Conservation (phyloP, 2,797 vertebrate genomes). For the Heterohyrax brucei region DNA sequence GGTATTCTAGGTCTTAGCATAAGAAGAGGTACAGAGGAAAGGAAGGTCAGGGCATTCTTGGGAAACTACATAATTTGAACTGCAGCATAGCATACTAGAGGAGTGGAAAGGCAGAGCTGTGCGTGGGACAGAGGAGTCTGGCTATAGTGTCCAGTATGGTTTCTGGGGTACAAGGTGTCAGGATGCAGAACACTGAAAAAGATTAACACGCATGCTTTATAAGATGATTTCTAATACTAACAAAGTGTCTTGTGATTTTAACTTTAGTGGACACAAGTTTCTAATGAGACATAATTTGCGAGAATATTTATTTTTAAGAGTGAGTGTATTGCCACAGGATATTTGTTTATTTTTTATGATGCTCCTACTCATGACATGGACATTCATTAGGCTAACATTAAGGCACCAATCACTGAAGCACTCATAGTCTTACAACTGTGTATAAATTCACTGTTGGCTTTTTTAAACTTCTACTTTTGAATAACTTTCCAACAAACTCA, state of each 20-base stretch:
- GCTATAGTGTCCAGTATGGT: not conserved
- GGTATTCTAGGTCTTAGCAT: not conserved
- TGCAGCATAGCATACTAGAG: not conserved
- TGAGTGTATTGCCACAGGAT: slow-evolving; percentile 66
- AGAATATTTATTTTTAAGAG: slow-evolving; percentile 79
- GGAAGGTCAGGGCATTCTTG: not conserved
- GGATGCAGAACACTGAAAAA: not conserved
- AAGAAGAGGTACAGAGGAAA: not conserved
- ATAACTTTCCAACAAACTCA: slow-evolving; percentile 70
- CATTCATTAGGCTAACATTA: slow-evolving; percentile 50
- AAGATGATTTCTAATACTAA: slow-evolving; percentile 65
- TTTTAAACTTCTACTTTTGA: slow-evolving; percentile 64
- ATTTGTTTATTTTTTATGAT: slow-evolving; percentile 71
- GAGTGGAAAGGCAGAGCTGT: not conserved
- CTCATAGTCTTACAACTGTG: slow-evolving; percentile 43
- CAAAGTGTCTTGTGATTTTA: slow-evolving; percentile 59
- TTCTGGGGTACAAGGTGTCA: not conserved
- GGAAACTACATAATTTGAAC: not conserved
- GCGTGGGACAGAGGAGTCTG: not conserved
- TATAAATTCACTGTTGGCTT: not conserved
- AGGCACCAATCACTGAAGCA: not conserved
- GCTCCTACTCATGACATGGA: not conserved
- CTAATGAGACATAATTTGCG: slow-evolving; percentile 52
- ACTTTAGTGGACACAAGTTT: slow-evolving; percentile 15
- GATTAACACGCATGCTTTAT: not conserved